These are phyloP conservation scores for Eublepharis macularius DNA, from an alignment of 2,113 vertebrate species.

Conservation along the genomic window DNA sequence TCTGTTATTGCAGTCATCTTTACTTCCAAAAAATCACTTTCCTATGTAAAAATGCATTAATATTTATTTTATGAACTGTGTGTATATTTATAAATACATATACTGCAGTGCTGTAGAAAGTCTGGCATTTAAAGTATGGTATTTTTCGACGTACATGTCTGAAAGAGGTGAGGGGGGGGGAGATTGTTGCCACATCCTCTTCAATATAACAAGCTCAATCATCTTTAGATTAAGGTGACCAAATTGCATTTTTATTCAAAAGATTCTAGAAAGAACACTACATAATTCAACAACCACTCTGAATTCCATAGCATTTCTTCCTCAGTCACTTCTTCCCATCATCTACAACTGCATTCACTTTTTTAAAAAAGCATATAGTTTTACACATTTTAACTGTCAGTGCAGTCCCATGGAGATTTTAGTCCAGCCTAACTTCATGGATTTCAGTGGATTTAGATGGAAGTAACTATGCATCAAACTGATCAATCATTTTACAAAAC, in stretches of 20 bases:
- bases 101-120: neutral
- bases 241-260: neutral
- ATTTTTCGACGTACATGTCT: neutral
- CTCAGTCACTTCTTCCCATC: neutral
- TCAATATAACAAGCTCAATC: slow-evolving; percentile 5
- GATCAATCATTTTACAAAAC: neutral
- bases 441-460: no score
- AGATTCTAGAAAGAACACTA: neutral
- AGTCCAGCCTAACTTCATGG: no score
- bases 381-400: neutral
- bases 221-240: slow-evolving; percentile 2
- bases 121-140: slow-evolving; percentile 13
- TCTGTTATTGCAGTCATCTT: neutral
- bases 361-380: neutral
- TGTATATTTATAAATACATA: neutral
- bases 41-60: neutral
- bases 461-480: no score
- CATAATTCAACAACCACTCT: neutral
- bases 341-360: neutral
- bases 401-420: no score
- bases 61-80: neutral
- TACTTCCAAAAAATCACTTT: slow-evolving; percentile 17
- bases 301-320: neutral
- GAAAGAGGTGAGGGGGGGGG: neutral
- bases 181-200: neutral